Evolutionary conservation across 2,888 invertebrate genomes (phyloP).

Genomic region (Thymelicus acteon): DNA sequence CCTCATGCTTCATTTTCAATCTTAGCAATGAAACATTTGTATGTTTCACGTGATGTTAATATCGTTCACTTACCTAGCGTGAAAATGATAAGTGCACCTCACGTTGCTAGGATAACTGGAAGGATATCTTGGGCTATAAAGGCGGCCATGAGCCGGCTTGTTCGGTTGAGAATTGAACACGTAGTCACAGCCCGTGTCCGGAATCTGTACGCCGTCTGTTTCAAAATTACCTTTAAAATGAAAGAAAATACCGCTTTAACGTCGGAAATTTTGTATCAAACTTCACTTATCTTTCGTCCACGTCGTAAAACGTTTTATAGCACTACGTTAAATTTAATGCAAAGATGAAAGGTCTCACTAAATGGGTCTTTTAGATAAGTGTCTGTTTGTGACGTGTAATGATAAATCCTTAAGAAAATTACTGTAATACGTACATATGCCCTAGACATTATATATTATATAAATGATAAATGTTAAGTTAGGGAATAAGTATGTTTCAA

Average conservation of each 20-base stretch:
- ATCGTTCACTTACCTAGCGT: conserved; percentile 87
- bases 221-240: conserved; percentile 88
- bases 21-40: conserved; percentile 4
- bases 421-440: too few species aligned
- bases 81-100: conserved; percentile 94
- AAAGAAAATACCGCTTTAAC: conserved; percentile 32
- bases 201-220: conserved; percentile 90
- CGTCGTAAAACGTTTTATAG: conserved; percentile 32
- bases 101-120: conserved; percentile 97
- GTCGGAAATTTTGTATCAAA: conserved; percentile 31
- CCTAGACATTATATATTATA: neutral
- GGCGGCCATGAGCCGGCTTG: conserved; percentile 88
- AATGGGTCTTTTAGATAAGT: conserved; percentile 3
- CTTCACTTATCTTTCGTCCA: conserved; percentile 23
- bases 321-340: conserved; percentile 3
- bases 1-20: conserved; percentile 7
- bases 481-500: neutral
- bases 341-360: conserved; percentile 4
- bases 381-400: neutral
- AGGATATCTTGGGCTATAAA: conserved; percentile 97
- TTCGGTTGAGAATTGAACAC: conserved; percentile 91
- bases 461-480: neutral
- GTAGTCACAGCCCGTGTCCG: conserved; percentile 93
- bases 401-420: neutral
- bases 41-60: conserved; percentile 4